A percentile compares a stretch with the other conserved stretches of the same genome.
Evolutionary conservation across 2,797 vertebrate genomes (phyloP).

Genomic region (Molothrus aeneus): DNA sequence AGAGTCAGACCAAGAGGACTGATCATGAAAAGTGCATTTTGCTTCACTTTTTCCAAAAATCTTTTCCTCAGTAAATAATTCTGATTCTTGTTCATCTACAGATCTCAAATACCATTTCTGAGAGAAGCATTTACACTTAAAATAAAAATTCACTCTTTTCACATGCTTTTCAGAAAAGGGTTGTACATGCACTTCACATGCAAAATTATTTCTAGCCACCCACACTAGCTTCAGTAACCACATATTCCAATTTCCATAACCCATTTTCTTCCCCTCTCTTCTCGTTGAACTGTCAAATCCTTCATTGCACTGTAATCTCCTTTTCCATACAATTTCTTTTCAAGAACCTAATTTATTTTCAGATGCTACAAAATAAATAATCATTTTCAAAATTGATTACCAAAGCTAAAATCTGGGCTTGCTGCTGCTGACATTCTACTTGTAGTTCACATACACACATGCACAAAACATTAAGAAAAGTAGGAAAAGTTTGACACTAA

Average conservation of each 20-base stretch:
- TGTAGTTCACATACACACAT: not conserved
- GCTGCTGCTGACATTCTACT: not conserved
- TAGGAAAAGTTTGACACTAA: not conserved
- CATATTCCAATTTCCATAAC: slow-evolving; percentile 65
- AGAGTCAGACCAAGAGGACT: not conserved
- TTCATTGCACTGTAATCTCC: not conserved
- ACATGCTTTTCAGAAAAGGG: slow-evolving; percentile 32
- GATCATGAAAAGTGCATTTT: not conserved
- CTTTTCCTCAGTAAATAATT: not conserved
- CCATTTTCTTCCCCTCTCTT: slow-evolving; percentile 49
- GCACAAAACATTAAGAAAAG: not conserved
- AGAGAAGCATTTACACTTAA: slow-evolving; percentile 16
- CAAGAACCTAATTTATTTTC: slow-evolving; percentile 2
- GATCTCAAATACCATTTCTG: not conserved
- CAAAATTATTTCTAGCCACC: slow-evolving; percentile 67
- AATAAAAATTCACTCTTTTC: slow-evolving; percentile 47
- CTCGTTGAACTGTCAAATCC: slow-evolving; percentile 32
- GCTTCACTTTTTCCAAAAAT: slow-evolving; percentile 8
- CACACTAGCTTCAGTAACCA: slow-evolving; percentile 58
- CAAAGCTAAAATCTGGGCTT: not conserved
- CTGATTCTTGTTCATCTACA: not conserved
- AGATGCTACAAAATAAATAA: slow-evolving; percentile 19
- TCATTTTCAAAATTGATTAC: not conserved
- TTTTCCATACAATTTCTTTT: slow-evolving; percentile 33
- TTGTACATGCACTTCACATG: slow-evolving; percentile 52